Conservation (phyloP, 2,888 invertebrate genomes). For the Drosophila maculinotata region DNA sequence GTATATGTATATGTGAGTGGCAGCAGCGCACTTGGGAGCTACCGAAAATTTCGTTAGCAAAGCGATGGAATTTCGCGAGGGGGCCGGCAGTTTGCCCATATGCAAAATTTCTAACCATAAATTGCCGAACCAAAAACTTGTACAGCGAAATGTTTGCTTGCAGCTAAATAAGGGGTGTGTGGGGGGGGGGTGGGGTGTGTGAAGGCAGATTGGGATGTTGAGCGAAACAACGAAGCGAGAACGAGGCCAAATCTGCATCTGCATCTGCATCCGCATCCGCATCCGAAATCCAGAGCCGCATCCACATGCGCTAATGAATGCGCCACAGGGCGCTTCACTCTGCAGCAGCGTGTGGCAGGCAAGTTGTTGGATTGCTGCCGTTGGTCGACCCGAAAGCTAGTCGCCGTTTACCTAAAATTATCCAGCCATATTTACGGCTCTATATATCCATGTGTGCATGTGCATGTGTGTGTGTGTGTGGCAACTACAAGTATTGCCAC, state of each 20-base stretch:
- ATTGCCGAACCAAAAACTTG: conserved; percentile 76
- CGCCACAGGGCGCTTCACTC: conserved; percentile 30
- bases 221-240: conserved; percentile 57
- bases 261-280: conserved; percentile 44
- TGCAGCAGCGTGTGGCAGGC: conserved; percentile 19
- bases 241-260: conserved; percentile 61
- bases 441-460: background rate
- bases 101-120: conserved; percentile 79
- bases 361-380: conserved; percentile 62
- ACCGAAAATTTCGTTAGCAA: conserved; percentile 62
- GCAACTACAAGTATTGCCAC: conserved; percentile 48
- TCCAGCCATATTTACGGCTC: conserved; percentile 20
- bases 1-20: conserved; percentile 1
- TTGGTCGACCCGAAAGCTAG: conserved; percentile 62
- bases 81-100: conserved; percentile 48
- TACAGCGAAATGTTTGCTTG: conserved; percentile 46
- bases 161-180: conserved; percentile 7
- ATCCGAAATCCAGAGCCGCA: conserved; percentile 9
- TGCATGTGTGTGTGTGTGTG: conserved; percentile 19
- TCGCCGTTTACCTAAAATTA: conserved; percentile 65
- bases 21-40: conserved; percentile 60
- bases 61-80: background rate
- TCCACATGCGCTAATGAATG: conserved; percentile 70
- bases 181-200: background rate
- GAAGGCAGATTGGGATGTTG: conserved; percentile 33